Base-by-base conservation (phyloP, 2,888 invertebrate genomes). In the Synanthedon myopaeformis region DNA sequence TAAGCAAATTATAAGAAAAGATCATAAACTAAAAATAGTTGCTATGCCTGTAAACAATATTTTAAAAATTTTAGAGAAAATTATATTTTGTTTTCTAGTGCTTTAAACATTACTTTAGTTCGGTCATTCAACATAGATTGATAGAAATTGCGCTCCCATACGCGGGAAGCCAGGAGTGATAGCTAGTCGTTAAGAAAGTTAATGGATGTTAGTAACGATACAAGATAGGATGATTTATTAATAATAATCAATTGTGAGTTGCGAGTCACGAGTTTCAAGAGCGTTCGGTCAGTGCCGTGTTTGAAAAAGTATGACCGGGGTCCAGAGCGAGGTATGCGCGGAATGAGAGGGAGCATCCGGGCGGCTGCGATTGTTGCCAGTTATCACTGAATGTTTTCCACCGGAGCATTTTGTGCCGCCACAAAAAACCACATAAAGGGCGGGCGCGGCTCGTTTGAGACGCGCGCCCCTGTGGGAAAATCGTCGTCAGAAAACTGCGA, bases 321-420 rank as follows among this genome's bases (percentile, higher is more conserved):
- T 76, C 79, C 80, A 74, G 72, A 68, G 70, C 56, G 69, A 69
- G 83, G 83, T 74, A 88, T 86, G 86, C 79, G 78, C 61, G 86
- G 87, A 85, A 87, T 87, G 86, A 71, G 70, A 72, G 76, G 74
- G 79, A 76, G 84, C 85, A 84, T 87, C 87, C 88, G 86, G 74
- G 78, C 86, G 83, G 84, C 85, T 78, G 79, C 87, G 87, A 86
- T 86, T 87, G 85, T 87, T 84, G 76, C 85, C 85, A 84, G 87
- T 85, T 87, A 87, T 87, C 86, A 86, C 87, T 84, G 87, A 83
- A 84, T 86, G 85, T 85, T 87, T 85, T 86, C 80, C 84, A 82
- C 79, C 70, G 79, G 78, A 74, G 83, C 79, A 85, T 87, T 85
- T 82, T 82, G 81, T 83, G 80, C 74, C 74, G 82, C 76, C 77